Evolutionary conservation across 1,140 invertebrate genomes (phyloP), one percentile per base, ranked within the genome.

Genomic region (Glomeris maerens): DNA sequence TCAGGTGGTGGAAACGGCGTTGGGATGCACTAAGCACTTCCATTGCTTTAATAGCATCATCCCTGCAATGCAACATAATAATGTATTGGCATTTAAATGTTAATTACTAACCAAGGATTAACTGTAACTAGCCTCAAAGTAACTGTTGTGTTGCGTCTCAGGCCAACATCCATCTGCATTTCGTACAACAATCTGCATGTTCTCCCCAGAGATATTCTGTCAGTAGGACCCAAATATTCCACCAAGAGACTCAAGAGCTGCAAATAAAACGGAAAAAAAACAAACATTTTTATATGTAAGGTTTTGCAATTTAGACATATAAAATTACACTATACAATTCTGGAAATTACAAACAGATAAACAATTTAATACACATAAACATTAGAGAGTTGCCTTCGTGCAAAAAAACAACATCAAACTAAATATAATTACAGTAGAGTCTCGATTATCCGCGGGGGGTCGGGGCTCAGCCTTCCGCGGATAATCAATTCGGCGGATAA

Each of bases 1-100:
- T 27, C 20, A 46, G 23, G 29, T 46, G 45, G 3, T 46, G 47
- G 10, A 38, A n/a, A n/a, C n/a, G n/a, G n/a, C n/a, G n/a, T n/a
- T n/a, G n/a, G n/a, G n/a, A n/a, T n/a, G n/a, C n/a, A n/a, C 40
- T 21, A 21, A 4, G 4, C 20, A 42, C 5, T 21, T 42, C 17
- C 4, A 7, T 25, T 5, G 5, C 4, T 17, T 42, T 17, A 5
- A 42, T 5, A 17, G 20, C 40, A 10, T 21, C 40, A 42, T 17
- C 20, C 4, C 25, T 4, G 5, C 20, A 42, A 7, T 21, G 20
- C 20, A 42, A 21, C 25, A 17, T 36, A 36, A 17, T 36, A 36
- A 36, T 36, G 17, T 10, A 36, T 10, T 17, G 17, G 10, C 17
- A 10, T 10, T 17, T 36, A 10, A 36, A 36, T 36, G 10, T 36